Percentiles rank a stretch among this genome's conserved stretches.
Conservation (phyloP, 2,797 vertebrate species). For the Graptemys geographica region DNA sequence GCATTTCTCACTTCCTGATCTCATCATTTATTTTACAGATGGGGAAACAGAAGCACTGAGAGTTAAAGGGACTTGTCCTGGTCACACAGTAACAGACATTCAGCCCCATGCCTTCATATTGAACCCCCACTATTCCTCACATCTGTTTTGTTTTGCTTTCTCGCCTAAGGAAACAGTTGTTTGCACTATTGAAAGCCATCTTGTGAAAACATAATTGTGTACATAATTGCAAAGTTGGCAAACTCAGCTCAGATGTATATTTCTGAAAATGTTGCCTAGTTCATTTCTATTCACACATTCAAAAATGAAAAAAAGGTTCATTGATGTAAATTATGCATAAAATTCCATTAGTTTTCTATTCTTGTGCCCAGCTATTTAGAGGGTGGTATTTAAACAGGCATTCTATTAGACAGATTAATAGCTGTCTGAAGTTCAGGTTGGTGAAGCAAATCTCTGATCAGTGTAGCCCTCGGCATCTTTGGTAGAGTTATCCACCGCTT, state of each 20-base stretch:
- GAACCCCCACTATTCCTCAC: not conserved
- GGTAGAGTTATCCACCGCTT: not conserved
- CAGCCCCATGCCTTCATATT: not conserved
- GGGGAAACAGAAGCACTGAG: not conserved
- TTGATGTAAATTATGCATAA: not conserved
- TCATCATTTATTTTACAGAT: not conserved
- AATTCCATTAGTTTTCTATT: not conserved
- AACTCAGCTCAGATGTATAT: not conserved
- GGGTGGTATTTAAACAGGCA: not conserved
- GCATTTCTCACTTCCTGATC: not conserved
- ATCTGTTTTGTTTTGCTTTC: not conserved
- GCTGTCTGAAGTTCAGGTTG: constrained; percentile 36
- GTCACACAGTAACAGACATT: not conserved
- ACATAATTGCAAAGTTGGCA: not conserved
- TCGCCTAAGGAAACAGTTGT: not conserved
- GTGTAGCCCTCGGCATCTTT: not conserved
- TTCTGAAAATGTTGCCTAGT: not conserved
- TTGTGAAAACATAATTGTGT: not conserved
- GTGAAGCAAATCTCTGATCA: constrained; percentile 19
- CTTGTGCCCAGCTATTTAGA: not conserved
- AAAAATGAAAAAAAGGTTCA: not conserved
- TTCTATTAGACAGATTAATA: constrained; percentile 16
- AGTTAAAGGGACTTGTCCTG: not conserved
- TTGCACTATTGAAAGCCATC: not conserved
- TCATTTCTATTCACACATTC: constrained; percentile 12